phyloP scores from a whole-genome alignment of 2,113 vertebrate genomes.

The Perca fluviatilis region DNA sequence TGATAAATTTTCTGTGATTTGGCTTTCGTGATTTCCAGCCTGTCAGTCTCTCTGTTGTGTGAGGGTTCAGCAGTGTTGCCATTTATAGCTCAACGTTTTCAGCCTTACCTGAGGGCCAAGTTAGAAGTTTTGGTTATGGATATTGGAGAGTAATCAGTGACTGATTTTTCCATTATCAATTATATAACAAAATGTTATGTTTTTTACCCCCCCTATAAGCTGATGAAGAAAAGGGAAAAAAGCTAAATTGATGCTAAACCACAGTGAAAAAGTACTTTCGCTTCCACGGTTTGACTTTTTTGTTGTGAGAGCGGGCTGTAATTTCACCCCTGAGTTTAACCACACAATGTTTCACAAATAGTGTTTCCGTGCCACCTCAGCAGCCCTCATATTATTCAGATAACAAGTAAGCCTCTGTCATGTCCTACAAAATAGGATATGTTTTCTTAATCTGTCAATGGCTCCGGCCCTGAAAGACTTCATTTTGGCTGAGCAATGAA shows the following conservation, averaged over 20 bases:
- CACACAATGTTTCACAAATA: constrained; percentile 69
- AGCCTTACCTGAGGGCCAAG: neutral
- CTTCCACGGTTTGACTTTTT: constrained; percentile 46
- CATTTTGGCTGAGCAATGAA: constrained; percentile 82
- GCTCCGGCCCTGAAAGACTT: constrained; percentile 78
- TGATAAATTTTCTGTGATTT: constrained; percentile 83
- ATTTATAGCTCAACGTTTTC: constrained; percentile 27
- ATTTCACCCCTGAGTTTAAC: constrained; percentile 68
- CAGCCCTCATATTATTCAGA: constrained; percentile 79
- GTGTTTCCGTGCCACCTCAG: constrained; percentile 71
- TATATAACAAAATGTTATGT: constrained; percentile 23
- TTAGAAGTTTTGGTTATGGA: constrained; percentile 5
- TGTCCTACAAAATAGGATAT: constrained; percentile 77
- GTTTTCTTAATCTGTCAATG: constrained; percentile 82
- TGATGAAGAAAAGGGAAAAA: constrained; percentile 15
- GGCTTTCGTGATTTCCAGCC: constrained; percentile 72
- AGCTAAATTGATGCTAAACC: constrained; percentile 6
- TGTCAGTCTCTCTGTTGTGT: constrained; percentile 45
- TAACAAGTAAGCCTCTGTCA: constrained; percentile 75
- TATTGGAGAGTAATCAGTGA: constrained; percentile 18
- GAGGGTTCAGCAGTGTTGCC: constrained; percentile 40
- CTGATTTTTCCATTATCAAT: constrained; percentile 30
- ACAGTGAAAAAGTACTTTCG: constrained; percentile 45
- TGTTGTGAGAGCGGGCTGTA: constrained; percentile 49
- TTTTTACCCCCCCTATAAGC: neutral